Evolutionary conservation across 2,797 vertebrate species (phyloP).

Genomic region (Labroides dimidiatus): DNA sequence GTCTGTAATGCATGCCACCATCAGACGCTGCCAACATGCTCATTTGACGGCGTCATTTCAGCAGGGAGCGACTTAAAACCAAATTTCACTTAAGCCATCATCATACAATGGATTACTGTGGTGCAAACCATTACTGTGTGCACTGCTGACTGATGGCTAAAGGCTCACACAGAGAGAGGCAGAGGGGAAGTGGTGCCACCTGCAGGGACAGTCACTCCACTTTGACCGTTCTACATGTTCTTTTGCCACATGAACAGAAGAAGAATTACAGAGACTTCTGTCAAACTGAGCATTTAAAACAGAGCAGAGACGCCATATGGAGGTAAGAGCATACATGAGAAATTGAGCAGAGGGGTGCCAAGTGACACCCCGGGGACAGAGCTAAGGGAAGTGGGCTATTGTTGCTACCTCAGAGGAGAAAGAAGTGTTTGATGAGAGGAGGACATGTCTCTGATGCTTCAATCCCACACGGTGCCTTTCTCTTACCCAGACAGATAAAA

Average conservation of each 20-base stretch:
- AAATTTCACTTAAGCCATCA: conserved; percentile 36
- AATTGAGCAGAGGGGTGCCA: conserved; percentile 34
- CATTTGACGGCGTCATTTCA: conserved; percentile 29
- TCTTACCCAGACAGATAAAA: conserved; percentile 45
- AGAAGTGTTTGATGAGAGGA: conserved; percentile 51
- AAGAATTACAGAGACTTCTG: conserved; percentile 9
- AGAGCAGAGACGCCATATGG: conserved; percentile 21
- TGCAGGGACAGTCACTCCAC: conserved; percentile 19
- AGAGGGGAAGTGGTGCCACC: conserved; percentile 4
- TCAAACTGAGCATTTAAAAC: conserved; percentile 25
- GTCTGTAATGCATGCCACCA: conserved; percentile 36
- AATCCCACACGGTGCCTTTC: conserved; percentile 37
- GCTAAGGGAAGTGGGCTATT: conserved; percentile 44
- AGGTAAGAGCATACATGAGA: background rate
- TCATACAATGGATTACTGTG: conserved; percentile 40
- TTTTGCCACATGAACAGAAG: background rate
- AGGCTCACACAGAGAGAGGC: conserved; percentile 8
- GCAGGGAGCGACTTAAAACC: conserved; percentile 22
- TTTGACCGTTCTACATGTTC: conserved; percentile 11
- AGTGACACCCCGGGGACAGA: conserved; percentile 22
- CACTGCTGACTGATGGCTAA: conserved; percentile 17
- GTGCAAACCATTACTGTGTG: conserved; percentile 4
- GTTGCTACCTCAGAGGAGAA: conserved; percentile 36
- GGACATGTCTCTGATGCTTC: conserved; percentile 38
- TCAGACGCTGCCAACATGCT: conserved; percentile 36